These are phyloP conservation scores for Morus bassanus DNA, from an alignment of 2,797 vertebrate species.

Conservation along the genomic window DNA sequence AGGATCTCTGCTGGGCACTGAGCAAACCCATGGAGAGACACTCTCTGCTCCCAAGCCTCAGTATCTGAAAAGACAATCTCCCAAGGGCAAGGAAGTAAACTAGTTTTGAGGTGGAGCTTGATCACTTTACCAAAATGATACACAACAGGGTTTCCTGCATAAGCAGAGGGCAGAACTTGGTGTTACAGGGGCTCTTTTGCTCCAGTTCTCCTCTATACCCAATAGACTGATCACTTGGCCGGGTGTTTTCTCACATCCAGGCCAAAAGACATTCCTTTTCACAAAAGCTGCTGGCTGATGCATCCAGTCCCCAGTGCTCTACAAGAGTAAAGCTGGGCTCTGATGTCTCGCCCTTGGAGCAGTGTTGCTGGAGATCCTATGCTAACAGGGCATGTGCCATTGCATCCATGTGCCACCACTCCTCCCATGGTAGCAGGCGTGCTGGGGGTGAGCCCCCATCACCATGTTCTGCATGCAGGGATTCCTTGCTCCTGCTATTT, in stretches of 20 bases:
- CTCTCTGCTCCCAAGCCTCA: neutral
- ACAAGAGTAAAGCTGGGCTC: neutral
- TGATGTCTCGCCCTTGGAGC: neutral
- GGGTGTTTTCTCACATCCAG: neutral
- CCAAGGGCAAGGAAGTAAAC: neutral
- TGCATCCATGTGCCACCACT: fast-evolving
- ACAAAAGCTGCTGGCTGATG: neutral
- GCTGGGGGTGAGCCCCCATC: neutral
- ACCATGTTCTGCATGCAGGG: neutral
- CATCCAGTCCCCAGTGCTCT: neutral
- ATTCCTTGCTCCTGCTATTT: neutral
- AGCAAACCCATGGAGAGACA: neutral
- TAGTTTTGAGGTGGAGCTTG: neutral
- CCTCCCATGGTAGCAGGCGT: fast-evolving
- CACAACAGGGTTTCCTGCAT: neutral
- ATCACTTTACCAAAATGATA: neutral
- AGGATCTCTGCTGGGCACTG: neutral
- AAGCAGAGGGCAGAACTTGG: neutral
- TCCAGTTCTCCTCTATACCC: neutral
- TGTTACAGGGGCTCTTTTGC: neutral
- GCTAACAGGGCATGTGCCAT: fast-evolving
- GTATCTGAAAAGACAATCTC: neutral
- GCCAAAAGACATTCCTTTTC: neutral
- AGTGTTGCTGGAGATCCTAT: neutral
- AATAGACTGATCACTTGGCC: fast-evolving